Evolutionary conservation across 2,113 vertebrate genomes (phyloP).

Genomic region (Corydoras maculifer): DNA sequence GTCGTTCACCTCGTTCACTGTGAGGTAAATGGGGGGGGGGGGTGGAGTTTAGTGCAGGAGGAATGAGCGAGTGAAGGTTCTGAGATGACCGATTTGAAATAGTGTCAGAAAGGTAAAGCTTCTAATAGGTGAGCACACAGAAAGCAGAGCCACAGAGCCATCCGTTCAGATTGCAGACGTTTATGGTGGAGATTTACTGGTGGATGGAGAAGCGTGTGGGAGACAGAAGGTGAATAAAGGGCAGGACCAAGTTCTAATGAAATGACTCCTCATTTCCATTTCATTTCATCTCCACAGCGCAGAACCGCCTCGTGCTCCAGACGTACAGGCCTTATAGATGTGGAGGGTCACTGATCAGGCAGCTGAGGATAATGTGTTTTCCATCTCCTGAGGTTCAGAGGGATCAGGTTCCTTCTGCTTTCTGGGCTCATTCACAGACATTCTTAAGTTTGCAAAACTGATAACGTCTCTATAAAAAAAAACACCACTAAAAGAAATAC

Average conservation of each 20-base stretch:
- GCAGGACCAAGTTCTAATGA: neutral
- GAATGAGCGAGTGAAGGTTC: too few relatives aligned
- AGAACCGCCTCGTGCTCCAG: neutral
- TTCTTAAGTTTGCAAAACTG: too few relatives aligned
- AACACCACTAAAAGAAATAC: too few relatives aligned
- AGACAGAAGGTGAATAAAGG: neutral
- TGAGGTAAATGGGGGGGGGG: too few relatives aligned
- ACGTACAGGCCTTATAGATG: neutral
- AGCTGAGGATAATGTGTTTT: neutral
- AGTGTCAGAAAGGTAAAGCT: too few relatives aligned
- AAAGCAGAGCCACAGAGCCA: too few relatives aligned
- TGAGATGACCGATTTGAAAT: too few relatives aligned
- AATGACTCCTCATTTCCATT: neutral
- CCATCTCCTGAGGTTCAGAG: neutral
- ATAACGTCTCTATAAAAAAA: too few relatives aligned
- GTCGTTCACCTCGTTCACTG: too few relatives aligned
- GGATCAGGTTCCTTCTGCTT: neutral
- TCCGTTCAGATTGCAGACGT: neutral
- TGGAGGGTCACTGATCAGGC: neutral
- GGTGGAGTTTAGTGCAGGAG: too few relatives aligned
- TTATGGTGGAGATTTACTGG: neutral
- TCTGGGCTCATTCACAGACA: too few relatives aligned
- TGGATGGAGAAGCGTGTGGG: neutral
- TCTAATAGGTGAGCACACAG: too few relatives aligned
- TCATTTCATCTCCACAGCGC: neutral